Evolutionary conservation across 2,113 vertebrate species (phyloP).

Genomic region (Aspidoscelis tigris): DNA sequence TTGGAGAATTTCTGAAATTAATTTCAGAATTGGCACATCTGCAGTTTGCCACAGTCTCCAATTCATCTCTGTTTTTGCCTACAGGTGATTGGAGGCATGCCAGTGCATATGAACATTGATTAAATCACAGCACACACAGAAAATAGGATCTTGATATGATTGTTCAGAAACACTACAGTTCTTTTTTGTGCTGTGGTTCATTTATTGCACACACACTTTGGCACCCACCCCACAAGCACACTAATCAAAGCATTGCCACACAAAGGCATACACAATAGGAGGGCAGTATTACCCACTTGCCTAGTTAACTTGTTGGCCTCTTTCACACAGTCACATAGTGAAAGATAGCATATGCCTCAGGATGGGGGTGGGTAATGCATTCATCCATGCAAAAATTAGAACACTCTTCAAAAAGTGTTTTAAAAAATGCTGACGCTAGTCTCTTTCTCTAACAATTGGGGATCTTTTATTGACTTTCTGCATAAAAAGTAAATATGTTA

Average conservation of each 20-base stretch:
- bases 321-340: too few relatives aligned
- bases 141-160: background rate
- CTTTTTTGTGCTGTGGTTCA: background rate
- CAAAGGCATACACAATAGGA: background rate
- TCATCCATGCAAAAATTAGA: background rate
- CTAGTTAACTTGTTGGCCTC: background rate
- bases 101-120: background rate
- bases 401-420: too few relatives aligned
- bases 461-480: too few relatives aligned
- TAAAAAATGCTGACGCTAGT: too few relatives aligned
- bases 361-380: background rate
- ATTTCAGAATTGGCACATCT: background rate
- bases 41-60: background rate
- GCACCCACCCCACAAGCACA: too few relatives aligned
- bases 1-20: background rate
- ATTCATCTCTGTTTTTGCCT: too few relatives aligned
- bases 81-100: background rate
- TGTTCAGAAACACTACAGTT: background rate
- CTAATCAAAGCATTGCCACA: background rate
- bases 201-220: too few relatives aligned
- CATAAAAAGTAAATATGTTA: too few relatives aligned
- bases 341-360: background rate
- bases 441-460: too few relatives aligned
- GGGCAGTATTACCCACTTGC: background rate
- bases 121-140: background rate